Conservation (phyloP, 2,888 invertebrate genomes). For the Agapostemon virescens region DNA sequence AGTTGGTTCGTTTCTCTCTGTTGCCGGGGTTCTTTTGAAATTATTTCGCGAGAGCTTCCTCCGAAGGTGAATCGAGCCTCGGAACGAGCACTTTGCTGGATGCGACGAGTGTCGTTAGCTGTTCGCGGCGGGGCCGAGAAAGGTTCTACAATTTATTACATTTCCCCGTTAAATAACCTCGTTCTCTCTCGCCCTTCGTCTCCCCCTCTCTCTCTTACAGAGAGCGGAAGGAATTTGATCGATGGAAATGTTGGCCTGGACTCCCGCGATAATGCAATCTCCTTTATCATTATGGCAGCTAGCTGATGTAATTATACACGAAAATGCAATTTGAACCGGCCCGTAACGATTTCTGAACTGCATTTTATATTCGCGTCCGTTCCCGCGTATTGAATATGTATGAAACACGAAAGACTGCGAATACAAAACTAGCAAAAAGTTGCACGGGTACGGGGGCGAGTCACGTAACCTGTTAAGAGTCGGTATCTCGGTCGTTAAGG, state of each 20-base stretch:
- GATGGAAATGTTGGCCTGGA: conserved; percentile 58
- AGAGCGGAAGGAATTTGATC: conserved; percentile 60
- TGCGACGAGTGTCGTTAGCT: conserved; percentile 42
- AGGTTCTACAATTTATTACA: conserved; percentile 58
- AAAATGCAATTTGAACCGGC: conserved; percentile 51
- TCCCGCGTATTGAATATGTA: conserved; percentile 45
- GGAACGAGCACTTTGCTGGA: conserved; percentile 27
- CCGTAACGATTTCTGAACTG: conserved; percentile 48
- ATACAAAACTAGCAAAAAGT: conserved; percentile 20
- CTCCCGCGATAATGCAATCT: conserved; percentile 56
- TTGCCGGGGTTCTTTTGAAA: not conserved
- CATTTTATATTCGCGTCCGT: conserved; percentile 29
- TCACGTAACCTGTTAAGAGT: conserved; percentile 23
- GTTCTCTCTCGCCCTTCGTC: not conserved
- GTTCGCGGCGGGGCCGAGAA: conserved; percentile 20
- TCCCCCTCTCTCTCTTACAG: conserved; percentile 13
- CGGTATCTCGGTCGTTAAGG: conserved; percentile 2
- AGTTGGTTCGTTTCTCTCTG: not conserved
- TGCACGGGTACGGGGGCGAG: conserved; percentile 1
- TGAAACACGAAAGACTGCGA: conserved; percentile 39
- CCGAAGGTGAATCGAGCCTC: conserved; percentile 31
- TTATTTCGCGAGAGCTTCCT: conserved; percentile 22
- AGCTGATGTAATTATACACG: conserved; percentile 55
- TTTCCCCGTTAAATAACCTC: conserved; percentile 59
- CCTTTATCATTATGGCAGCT: conserved; percentile 56